Base-by-base conservation (phyloP, 2,888 invertebrate species). In the Dysmachus trigonus region DNA sequence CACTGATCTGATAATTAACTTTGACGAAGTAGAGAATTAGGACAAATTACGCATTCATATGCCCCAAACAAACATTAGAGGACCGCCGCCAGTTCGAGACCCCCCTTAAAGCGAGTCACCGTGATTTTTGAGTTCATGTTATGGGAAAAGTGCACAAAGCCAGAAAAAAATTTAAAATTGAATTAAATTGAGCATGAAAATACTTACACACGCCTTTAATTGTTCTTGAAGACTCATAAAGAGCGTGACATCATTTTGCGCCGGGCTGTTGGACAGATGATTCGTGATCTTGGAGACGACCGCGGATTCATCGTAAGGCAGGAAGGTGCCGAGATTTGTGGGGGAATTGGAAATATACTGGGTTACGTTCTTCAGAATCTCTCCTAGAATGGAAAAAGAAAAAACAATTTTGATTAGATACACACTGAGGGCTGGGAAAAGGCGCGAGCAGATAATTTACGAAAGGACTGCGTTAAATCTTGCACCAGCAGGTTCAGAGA, bases 291-390 rank as follows among this genome's bases (percentile, higher is more conserved):
- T 90, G 38, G 89, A 87, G 30, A 90, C 87, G 86, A 90, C 84
- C 10, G 90, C 89, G 76, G 89, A 88, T 86, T 90, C 90, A 89
- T 91, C 90, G 85, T 89, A 90, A 3, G 90, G 90, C 82, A 90
- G 86, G 18, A 89, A 88, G 10, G 86, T 38, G 27, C 89, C 89
- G 3, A 89, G 89, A 4, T 89, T 89, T 30, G 89, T 89, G 22
- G 90, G 90, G 87, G 89, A 89, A 77, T 90, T 89, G 47, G 90
- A 90, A 88, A 91, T 90, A 87, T 90, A 90, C 86, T 90, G 89
- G 35, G 90, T 90, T 74, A 90, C 89, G 88, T 89, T 89, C 35
- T 90, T 90, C 22, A 90, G 87, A 86, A 90, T 88, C 62, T 90
- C 90, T 88, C 89, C 90, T 90, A 79, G 0, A 89, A 89, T 15